phyloP scores from a whole-genome alignment of 2,113 vertebrate genomes.

The Cyrtonyx montezumae region DNA sequence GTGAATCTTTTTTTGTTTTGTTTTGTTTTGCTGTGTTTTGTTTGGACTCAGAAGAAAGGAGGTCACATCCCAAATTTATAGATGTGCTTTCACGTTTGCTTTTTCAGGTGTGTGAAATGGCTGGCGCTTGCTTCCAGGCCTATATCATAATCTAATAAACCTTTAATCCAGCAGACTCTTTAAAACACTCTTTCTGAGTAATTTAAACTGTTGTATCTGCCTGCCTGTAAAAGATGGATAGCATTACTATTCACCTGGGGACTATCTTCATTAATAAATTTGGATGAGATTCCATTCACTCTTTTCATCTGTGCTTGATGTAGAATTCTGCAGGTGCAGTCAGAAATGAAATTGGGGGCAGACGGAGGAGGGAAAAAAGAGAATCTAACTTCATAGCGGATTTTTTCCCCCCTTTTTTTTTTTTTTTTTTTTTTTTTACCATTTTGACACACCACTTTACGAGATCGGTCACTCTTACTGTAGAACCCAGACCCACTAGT shows the following conservation, averaged over 20 bases:
- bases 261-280: constrained; percentile 63
- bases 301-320: constrained; percentile 37
- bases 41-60: background rate
- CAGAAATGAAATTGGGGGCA: background rate
- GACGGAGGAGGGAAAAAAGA: background rate
- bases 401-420: constrained; percentile 16
- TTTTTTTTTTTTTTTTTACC: constrained; percentile 40
- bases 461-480: background rate
- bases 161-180: constrained; percentile 57
- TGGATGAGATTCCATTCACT: constrained; percentile 32
- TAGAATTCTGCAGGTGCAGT: constrained; percentile 7
- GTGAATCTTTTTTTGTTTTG: background rate
- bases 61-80: constrained; percentile 22
- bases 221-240: constrained; percentile 54
- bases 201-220: constrained; percentile 55
- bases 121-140: constrained; percentile 16
- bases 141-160: constrained; percentile 63
- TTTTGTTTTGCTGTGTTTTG: background rate
- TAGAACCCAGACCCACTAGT: background rate
- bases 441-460: background rate
- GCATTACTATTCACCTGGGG: constrained; percentile 45
- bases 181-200: constrained; percentile 54
- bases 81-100: constrained; percentile 20
- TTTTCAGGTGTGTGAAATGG: constrained; percentile 42
- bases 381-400: background rate